A percentile compares a stretch with the other conserved stretches of the same genome.
Evolutionary conservation across 2,797 vertebrate genomes (phyloP).

Genomic region (Telmatherina bonti): DNA sequence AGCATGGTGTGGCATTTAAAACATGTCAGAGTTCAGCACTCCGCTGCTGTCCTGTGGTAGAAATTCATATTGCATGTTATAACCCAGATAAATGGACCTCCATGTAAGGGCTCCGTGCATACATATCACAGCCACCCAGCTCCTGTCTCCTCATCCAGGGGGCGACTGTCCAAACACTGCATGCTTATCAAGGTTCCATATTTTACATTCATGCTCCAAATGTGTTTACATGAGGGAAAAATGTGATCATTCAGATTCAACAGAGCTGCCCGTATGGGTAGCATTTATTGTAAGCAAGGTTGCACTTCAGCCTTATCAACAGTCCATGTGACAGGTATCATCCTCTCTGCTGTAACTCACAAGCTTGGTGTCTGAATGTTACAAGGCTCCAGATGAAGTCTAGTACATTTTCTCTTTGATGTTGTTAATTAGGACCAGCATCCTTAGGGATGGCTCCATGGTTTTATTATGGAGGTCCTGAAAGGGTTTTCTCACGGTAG

Average conservation of each 20-base stretch:
- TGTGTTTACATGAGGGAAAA: background rate
- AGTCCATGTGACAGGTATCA: conserved; percentile 21
- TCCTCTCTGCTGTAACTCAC: conserved; percentile 26
- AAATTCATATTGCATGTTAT: conserved; percentile 27
- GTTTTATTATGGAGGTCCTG: conserved; percentile 66
- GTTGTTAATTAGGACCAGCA: conserved; percentile 70
- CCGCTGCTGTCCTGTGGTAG: conserved; percentile 71
- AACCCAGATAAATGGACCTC: conserved; percentile 45
- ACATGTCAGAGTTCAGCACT: conserved; percentile 16
- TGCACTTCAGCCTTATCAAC: conserved; percentile 18
- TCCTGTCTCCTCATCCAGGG: conserved; percentile 42
- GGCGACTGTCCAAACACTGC: conserved; percentile 37
- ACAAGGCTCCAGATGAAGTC: conserved; percentile 46
- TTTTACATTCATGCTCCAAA: conserved; percentile 16
- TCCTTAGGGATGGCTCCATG: conserved; percentile 58
- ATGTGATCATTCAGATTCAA: conserved; percentile 27
- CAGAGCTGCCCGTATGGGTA: conserved; percentile 17
- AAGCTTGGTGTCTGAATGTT: conserved; percentile 20
- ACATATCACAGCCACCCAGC: conserved; percentile 54
- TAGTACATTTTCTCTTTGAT: conserved; percentile 62
- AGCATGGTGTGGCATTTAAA: background rate
- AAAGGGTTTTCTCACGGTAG: conserved; percentile 77
- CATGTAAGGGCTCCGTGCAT: conserved; percentile 28
- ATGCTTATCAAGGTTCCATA: conserved; percentile 25
- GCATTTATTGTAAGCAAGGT: conserved; percentile 7